Evolutionary conservation across 2,113 vertebrate genomes (phyloP).

Genomic region (Xenotilapia leptura): DNA sequence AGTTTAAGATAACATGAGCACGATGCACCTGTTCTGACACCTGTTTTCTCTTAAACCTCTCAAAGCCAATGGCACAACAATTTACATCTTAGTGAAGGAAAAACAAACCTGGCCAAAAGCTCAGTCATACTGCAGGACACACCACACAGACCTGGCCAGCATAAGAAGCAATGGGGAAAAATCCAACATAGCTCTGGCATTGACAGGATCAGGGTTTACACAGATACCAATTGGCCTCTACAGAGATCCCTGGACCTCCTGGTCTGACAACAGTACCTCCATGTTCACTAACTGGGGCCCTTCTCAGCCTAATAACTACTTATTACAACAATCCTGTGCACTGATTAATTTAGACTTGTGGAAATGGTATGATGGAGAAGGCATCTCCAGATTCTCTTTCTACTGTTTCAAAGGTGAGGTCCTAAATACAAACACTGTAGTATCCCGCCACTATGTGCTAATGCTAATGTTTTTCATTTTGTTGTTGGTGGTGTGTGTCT

Average conservation of each 20-base stretch:
- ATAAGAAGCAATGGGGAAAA: not conserved
- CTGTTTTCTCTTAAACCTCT: not conserved
- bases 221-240: not conserved
- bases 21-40: not conserved
- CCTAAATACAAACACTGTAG: not conserved
- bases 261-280: not conserved
- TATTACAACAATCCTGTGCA: not conserved
- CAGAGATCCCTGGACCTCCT: not conserved
- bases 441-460: not conserved
- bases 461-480: not conserved
- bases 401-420: not conserved
- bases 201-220: not conserved
- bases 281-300: not conserved
- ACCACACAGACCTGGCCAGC: not conserved
- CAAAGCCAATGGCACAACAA: not conserved
- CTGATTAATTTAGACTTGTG: not conserved
- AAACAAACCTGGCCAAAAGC: not conserved
- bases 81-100: not conserved
- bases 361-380: not conserved
- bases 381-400: not conserved
- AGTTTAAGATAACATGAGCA: not conserved
- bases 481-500: not conserved
- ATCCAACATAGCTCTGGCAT: not conserved
- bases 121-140: not conserved
- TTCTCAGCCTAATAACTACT: not conserved